Percentiles rank a stretch among this genome's conserved stretches.
These are phyloP conservation scores for Heliconius ethilla DNA, from an alignment of 2,888 invertebrate genomes.

Conservation along the genomic window DNA sequence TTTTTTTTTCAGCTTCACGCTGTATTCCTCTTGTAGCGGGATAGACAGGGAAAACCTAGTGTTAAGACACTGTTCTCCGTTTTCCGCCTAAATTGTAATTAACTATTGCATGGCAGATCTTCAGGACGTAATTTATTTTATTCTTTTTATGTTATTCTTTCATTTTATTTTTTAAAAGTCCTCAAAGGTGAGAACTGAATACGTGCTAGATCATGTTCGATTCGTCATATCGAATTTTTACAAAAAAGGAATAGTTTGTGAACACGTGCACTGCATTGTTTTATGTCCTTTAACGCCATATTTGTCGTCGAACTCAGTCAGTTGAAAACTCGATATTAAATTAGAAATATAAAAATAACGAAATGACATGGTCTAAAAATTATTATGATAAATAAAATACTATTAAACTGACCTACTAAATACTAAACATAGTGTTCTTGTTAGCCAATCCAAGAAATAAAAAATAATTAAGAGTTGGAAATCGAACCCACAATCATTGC, in stretches of 20 bases:
- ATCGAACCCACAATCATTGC: no score
- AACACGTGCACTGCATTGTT: slow-evolving; percentile 2
- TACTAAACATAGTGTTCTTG: no score
- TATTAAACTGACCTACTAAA: no score
- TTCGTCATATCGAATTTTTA: not conserved
- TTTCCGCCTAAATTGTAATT: not conserved
- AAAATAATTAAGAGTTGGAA: no score
- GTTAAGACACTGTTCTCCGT: not conserved
- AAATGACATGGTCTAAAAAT: no score
- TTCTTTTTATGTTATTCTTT: not conserved
- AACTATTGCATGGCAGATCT: not conserved
- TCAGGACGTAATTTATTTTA: not conserved
- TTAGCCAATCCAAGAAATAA: no score
- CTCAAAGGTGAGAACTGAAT: not conserved
- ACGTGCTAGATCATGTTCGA: not conserved
- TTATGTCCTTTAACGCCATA: slow-evolving; percentile 12
- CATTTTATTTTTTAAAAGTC: not conserved
- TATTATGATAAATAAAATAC: no score
- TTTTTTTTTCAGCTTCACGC: not conserved
- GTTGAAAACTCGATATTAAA: not conserved
- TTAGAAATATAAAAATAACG: not conserved
- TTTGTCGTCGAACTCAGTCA: not conserved
- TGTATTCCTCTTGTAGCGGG: not conserved
- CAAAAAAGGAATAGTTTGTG: not conserved
- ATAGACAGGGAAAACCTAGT: not conserved